Evolutionary conservation across 2,888 invertebrate genomes (phyloP).

Genomic region (Cepaea hortensis): DNA sequence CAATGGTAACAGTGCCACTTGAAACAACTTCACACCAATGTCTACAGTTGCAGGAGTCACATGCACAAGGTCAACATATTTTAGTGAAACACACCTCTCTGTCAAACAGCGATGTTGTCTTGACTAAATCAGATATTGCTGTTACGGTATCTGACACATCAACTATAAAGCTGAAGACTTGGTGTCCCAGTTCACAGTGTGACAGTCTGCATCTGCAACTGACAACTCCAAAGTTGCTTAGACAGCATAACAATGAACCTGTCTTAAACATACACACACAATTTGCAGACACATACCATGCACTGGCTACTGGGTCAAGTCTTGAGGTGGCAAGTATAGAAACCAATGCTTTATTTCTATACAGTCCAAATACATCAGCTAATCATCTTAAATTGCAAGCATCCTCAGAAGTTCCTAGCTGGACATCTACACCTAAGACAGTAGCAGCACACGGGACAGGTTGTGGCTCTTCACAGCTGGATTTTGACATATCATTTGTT

Average conservation of each 20-base stretch:
- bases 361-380: neutral
- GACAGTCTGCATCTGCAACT: neutral
- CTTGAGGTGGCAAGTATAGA: constrained; percentile 7
- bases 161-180: neutral
- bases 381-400: neutral
- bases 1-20: neutral
- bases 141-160: neutral
- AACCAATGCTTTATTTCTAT: neutral
- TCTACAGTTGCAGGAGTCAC: neutral
- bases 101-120: neutral
- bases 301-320: neutral
- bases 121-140: neutral
- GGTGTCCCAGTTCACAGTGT: neutral
- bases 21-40: neutral
- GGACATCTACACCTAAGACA: constrained; percentile 31
- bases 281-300: neutral
- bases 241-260: neutral
- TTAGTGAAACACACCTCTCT: neutral
- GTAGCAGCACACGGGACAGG: neutral
- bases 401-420: neutral
- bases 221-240: neutral
- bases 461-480: neutral
- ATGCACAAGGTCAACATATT: neutral
- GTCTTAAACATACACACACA: neutral
- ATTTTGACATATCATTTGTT: neutral